Percentiles rank a stretch among this genome's conserved stretches.
Evolutionary conservation across 53 echinoderm and acorn worm genomes (phyloP).

Genomic region (Stichopus horrens): DNA sequence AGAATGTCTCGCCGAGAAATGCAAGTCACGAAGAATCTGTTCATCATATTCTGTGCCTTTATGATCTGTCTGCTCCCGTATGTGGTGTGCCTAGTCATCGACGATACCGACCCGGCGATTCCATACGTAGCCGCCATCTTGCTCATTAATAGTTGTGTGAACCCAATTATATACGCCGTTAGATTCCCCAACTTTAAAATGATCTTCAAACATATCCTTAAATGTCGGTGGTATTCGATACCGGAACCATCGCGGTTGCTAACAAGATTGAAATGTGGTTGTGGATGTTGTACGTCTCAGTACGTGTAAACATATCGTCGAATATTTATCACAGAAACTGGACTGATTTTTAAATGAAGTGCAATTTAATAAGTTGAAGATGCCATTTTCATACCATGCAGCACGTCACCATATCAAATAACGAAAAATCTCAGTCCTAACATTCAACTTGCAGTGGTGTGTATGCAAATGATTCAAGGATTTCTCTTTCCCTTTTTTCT

Average conservation of each 20-base stretch:
- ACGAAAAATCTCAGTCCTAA: too few relatives aligned
- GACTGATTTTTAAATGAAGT: too few relatives aligned
- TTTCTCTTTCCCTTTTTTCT: too few relatives aligned
- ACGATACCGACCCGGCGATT: slow-evolving; percentile 57
- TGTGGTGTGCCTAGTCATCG: slow-evolving; percentile 48
- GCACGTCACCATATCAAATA: too few relatives aligned
- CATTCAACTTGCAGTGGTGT: too few relatives aligned
- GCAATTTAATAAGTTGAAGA: too few relatives aligned
- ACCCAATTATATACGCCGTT: slow-evolving; percentile 76
- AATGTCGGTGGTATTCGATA: slow-evolving; percentile 35
- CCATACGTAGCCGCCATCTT: slow-evolving; percentile 64
- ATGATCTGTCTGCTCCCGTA: slow-evolving; percentile 66
- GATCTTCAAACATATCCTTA: slow-evolving; percentile 56
- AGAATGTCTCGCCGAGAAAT: slow-evolving; percentile 57
- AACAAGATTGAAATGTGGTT: not conserved
- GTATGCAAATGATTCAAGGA: too few relatives aligned
- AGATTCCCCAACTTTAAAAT: slow-evolving; percentile 68
- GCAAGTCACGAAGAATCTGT: slow-evolving; percentile 78
- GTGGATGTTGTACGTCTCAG: slow-evolving; percentile 3
- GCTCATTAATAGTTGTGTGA: slow-evolving; percentile 64
- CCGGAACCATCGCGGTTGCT: slow-evolving; percentile 28
- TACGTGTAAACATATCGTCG: not conserved
- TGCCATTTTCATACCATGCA: too few relatives aligned
- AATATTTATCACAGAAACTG: not conserved
- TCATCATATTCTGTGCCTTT: slow-evolving; percentile 70